Conservation (phyloP, 2,888 invertebrate genomes). For the Oscheius sp. region DNA sequence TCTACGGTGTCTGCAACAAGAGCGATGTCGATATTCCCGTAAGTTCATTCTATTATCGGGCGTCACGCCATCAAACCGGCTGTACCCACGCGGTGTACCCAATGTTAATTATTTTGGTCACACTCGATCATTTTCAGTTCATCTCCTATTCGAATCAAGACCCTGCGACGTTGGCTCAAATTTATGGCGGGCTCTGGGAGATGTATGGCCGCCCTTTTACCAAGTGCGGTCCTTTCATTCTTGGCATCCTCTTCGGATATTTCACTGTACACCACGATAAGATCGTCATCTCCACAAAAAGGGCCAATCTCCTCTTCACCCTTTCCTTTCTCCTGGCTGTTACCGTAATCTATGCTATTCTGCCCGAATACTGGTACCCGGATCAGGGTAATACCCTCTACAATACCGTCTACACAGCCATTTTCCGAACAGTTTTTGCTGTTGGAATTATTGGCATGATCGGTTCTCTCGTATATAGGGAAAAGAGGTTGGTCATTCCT, state of each 20-base stretch:
- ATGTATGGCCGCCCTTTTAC: slow-evolving; percentile 70
- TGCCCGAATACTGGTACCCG: slow-evolving; percentile 70
- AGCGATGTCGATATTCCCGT: slow-evolving; percentile 71
- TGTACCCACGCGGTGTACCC: too few species aligned
- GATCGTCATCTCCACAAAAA: slow-evolving; percentile 15
- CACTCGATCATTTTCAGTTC: slow-evolving; percentile 52
- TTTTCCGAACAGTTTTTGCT: slow-evolving; percentile 68
- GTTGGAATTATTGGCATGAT: slow-evolving; percentile 62
- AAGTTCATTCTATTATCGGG: slow-evolving; percentile 19
- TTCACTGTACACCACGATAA: slow-evolving; percentile 42
- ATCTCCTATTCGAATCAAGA: slow-evolving; percentile 65
- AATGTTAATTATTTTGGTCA: not conserved
- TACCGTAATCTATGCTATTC: slow-evolving; percentile 67
- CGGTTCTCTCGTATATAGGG: slow-evolving; percentile 47
- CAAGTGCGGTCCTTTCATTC: slow-evolving; percentile 70
- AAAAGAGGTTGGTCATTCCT: slow-evolving; percentile 43
- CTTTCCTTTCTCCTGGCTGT: slow-evolving; percentile 46
- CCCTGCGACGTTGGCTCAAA: slow-evolving; percentile 44
- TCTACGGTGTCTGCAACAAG: slow-evolving; percentile 69
- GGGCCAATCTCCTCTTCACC: slow-evolving; percentile 41
- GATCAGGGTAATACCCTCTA: slow-evolving; percentile 64
- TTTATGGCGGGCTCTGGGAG: slow-evolving; percentile 69
- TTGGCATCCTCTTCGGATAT: slow-evolving; percentile 67
- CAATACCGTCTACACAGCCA: slow-evolving; percentile 69
- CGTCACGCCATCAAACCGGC: slow-evolving; percentile 4